Evolutionary conservation across 2,888 invertebrate species (phyloP).

Genomic region (Eurytoma californica): DNA sequence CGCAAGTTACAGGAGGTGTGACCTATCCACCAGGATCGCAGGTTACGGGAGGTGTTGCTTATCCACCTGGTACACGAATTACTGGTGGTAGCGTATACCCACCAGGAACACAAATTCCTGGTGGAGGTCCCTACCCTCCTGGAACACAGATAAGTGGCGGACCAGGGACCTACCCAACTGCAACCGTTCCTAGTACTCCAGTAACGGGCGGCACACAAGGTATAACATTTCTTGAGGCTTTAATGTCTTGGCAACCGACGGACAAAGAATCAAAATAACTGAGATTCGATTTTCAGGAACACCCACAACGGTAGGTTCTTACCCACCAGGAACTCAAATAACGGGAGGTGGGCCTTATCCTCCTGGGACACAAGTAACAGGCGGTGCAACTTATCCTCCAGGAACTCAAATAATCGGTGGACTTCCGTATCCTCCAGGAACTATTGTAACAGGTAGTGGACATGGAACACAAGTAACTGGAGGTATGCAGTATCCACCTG

Average conservation of each 20-base stretch:
- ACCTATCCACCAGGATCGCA: constrained; percentile 1
- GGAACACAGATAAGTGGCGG: constrained; percentile 19
- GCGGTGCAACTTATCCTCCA: background rate
- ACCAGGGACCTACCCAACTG: constrained; percentile 50
- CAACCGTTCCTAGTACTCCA: constrained; percentile 49
- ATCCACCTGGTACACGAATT: constrained; percentile 38
- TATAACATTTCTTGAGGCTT: too few relatives aligned
- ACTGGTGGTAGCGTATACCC: constrained; percentile 51
- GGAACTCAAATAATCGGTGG: constrained; percentile 9
- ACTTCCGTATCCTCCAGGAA: constrained; percentile 11
- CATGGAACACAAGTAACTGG: constrained; percentile 1
- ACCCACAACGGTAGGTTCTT: too few relatives aligned
- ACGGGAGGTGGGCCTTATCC: background rate
- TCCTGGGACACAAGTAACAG: background rate
- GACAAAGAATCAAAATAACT: too few relatives aligned
- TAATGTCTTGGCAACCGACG: too few relatives aligned
- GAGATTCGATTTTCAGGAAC: background rate
- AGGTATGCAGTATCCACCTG: too few relatives aligned
- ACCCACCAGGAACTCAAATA: constrained; percentile 17
- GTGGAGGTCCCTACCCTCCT: constrained; percentile 37
- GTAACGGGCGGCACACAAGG: background rate
- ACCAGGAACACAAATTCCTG: constrained; percentile 46
- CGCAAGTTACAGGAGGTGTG: constrained; percentile 10
- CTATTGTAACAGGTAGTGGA: constrained; percentile 7
- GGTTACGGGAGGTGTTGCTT: constrained; percentile 3